These are phyloP conservation scores for Micrastur ruficollis DNA, from an alignment of 2,797 vertebrate species.

Conservation along the genomic window DNA sequence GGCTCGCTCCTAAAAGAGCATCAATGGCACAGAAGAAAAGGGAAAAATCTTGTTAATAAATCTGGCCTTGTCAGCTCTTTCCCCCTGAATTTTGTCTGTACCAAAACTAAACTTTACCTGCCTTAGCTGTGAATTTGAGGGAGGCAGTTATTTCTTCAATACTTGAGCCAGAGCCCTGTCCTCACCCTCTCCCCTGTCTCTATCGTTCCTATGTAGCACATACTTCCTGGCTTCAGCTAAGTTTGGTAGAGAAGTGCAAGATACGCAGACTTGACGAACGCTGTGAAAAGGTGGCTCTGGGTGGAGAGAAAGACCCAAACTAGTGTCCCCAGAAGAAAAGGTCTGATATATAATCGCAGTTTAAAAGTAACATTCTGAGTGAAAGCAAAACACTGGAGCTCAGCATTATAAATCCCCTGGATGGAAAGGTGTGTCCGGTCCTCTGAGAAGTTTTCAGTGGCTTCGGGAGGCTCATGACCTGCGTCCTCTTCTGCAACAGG, in stretches of 20 bases:
- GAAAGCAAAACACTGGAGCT: neutral
- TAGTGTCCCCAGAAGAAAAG: neutral
- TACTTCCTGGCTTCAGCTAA: neutral
- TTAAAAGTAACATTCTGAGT: neutral
- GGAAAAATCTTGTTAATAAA: neutral
- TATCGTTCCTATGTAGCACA: neutral
- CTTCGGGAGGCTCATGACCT: neutral
- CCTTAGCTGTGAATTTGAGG: neutral
- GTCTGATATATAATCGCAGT: neutral
- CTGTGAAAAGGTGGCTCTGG: neutral
- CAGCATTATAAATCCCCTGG: neutral
- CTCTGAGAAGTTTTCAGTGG: neutral
- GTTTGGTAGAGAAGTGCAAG: neutral
- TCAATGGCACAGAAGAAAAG: neutral
- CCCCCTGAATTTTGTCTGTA: neutral
- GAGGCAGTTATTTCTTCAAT: neutral
- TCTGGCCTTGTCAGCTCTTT: neutral
- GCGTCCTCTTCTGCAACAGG: neutral
- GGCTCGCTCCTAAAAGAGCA: fast-evolving
- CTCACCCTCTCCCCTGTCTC: neutral
- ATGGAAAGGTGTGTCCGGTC: neutral
- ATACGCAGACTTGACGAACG: neutral
- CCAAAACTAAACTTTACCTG: neutral
- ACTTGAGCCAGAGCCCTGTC: neutral
- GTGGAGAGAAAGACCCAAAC: neutral